Evolutionary conservation across 1,140 invertebrate genomes (phyloP).

Genomic region (Drosophila ficusphila): DNA sequence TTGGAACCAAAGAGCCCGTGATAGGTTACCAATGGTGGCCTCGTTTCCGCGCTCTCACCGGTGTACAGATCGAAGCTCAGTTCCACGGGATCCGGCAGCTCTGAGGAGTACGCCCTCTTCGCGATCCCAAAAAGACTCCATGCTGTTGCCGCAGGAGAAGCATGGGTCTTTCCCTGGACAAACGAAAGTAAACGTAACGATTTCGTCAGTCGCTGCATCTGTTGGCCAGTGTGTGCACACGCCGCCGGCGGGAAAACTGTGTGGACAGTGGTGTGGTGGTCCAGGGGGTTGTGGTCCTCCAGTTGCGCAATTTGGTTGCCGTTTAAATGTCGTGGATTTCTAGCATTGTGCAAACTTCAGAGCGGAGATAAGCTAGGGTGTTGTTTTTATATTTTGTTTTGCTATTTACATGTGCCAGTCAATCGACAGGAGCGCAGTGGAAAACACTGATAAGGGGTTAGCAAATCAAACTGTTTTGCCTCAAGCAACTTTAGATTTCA

Average conservation of each 20-base stretch:
- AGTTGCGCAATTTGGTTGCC: conserved; percentile 8
- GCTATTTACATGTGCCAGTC: neutral
- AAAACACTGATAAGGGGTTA: neutral
- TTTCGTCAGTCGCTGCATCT: conserved; percentile 31
- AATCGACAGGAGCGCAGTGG: neutral
- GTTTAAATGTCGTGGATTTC: neutral
- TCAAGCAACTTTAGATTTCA: neutral
- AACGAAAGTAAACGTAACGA: conserved; percentile 25
- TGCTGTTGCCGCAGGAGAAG: neutral
- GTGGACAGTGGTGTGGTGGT: neutral
- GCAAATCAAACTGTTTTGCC: too few relatives aligned
- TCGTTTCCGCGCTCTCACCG: neutral
- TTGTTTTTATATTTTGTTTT: too few relatives aligned
- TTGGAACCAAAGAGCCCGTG: conserved; percentile 95
- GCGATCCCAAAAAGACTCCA: neutral
- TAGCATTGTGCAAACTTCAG: neutral
- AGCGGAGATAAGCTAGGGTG: too few relatives aligned
- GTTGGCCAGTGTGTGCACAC: conserved; percentile 27
- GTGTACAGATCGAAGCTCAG: conserved; percentile 46
- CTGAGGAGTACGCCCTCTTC: neutral
- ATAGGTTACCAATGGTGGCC: conserved; percentile 90
- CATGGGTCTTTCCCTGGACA: neutral
- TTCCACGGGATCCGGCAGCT: conserved; percentile 11
- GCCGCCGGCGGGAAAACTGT: neutral
- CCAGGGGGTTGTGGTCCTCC: neutral